Conservation (phyloP, 2,797 vertebrate species). For the Delichon dasypus region DNA sequence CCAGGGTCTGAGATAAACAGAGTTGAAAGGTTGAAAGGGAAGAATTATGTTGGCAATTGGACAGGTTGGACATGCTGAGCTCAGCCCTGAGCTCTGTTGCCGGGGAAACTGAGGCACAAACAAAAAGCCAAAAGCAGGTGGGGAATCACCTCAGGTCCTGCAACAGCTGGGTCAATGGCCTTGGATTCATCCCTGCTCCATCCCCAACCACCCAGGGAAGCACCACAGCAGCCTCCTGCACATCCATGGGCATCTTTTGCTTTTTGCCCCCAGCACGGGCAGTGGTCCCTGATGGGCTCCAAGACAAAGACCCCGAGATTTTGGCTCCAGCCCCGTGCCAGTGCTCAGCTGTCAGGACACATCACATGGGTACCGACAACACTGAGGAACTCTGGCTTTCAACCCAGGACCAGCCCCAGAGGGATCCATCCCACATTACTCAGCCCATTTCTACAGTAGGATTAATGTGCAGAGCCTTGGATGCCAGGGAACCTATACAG, state of each 20-base stretch:
- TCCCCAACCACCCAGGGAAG: fast-evolving
- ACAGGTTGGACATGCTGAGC: fast-evolving
- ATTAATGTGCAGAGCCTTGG: background rate
- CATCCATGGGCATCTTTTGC: background rate
- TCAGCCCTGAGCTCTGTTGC: background rate
- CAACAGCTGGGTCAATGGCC: background rate
- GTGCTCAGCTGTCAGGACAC: fast-evolving
- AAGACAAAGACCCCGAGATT: background rate
- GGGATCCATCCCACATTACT: background rate
- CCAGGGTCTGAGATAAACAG: background rate
- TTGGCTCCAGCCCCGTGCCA: background rate
- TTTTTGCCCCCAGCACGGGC: fast-evolving
- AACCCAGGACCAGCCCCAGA: background rate
- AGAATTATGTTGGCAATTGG: fast-evolving
- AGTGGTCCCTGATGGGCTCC: fast-evolving
- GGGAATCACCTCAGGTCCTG: background rate
- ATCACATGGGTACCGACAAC: fast-evolving
- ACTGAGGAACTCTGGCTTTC: too few species aligned
- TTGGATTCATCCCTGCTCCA: fast-evolving
- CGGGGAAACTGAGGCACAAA: background rate
- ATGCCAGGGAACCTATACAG: background rate
- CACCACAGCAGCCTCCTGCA: background rate
- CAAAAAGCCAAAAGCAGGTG: background rate
- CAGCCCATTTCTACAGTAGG: background rate
- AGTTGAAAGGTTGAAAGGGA: background rate